Conservation (phyloP, 2,797 vertebrate species). For the Fistularia tabacaria region DNA sequence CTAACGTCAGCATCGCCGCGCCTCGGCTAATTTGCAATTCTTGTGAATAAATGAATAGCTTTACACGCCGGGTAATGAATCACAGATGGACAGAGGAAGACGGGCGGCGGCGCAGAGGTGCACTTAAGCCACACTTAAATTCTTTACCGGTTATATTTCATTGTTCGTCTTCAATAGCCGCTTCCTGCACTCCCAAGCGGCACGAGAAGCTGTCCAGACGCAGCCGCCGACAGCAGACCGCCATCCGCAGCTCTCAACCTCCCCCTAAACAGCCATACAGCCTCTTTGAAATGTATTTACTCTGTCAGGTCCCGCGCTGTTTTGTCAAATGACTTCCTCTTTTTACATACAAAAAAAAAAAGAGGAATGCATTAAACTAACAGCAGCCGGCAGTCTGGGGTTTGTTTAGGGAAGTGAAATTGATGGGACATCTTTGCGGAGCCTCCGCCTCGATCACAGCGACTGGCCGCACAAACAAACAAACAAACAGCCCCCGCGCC, state of each 20-base stretch:
- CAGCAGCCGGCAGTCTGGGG: conserved; percentile 46
- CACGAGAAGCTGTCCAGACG: conserved; percentile 21
- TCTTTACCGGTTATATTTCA: conserved; percentile 28
- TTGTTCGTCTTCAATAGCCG: conserved; percentile 12
- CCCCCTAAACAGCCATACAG: too few relatives aligned
- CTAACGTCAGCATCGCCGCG: conserved; percentile 43
- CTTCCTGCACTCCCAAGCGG: conserved; percentile 29
- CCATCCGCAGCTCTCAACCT: too few relatives aligned
- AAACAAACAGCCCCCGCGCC: too few relatives aligned
- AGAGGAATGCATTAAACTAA: conserved; percentile 49
- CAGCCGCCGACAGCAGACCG: too few relatives aligned
- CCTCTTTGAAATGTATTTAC: too few relatives aligned
- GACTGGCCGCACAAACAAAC: too few relatives aligned
- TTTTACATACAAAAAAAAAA: too few relatives aligned
- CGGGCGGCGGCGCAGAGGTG: conserved; percentile 11
- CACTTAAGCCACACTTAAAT: conserved; percentile 20
- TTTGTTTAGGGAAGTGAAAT: conserved; percentile 46
- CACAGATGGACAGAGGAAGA: conserved; percentile 18
- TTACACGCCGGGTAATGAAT: conserved; percentile 27
- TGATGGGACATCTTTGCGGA: conserved; percentile 1
- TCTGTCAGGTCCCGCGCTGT: too few relatives aligned
- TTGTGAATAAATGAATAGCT: conserved; percentile 63
- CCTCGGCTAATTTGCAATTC: conserved; percentile 53
- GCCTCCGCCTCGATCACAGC: too few relatives aligned
- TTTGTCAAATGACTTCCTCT: too few relatives aligned